Evolutionary conservation across 37 sponge, comb jelly and placozoan genomes (phyloP), one percentile per base, ranked within the genome.

Genomic region (Agelas oroides): DNA sequence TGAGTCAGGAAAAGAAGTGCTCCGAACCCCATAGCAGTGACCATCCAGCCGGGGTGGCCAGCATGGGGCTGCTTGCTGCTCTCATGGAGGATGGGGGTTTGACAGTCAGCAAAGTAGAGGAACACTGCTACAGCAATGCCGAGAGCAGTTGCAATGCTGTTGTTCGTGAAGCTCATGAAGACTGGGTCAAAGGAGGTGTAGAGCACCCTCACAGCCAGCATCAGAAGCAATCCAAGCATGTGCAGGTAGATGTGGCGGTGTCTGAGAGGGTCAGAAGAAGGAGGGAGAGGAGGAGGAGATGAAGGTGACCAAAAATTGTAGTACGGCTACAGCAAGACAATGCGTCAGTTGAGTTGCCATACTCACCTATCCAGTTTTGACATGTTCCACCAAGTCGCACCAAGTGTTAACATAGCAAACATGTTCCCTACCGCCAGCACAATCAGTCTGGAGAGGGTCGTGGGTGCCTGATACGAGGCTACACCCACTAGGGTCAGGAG

Each of bases 321-420:
- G n/a, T n/a, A n/a, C n/a, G n/a, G n/a, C n/a, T n/a, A n/a, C n/a
- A n/a, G n/a, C n/a, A n/a, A n/a, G n/a, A n/a, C n/a, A n/a, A n/a
- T n/a, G n/a, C n/a, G n/a, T n/a, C n/a, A n/a, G n/a, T n/a, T n/a
- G n/a, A n/a, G n/a, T n/a, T n/a, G n/a, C n/a, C n/a, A n/a, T n/a
- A 0, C 67, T 25, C 38, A 90, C 90, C 84, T 79, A 67, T 91
- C 92, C 32, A 91, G 46, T 13, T 53, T 66, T 5, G 92, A 91
- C 58, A 63, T 77, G n/a, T 41, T 54, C 90, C 78, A 87, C 74
- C 70, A 76, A 12, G 59, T 52, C 1, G 63, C 89, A 24, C 30
- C 40, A 6, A 77, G 54, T 0, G 71, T 34, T 27, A 91, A 73
- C 31, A 81, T 53, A 2, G 78, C 89, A n/a, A 82, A 84, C 8